phyloP scores from a whole-genome alignment of 2,797 vertebrate species.

The Neosalanx taihuensis region DNA sequence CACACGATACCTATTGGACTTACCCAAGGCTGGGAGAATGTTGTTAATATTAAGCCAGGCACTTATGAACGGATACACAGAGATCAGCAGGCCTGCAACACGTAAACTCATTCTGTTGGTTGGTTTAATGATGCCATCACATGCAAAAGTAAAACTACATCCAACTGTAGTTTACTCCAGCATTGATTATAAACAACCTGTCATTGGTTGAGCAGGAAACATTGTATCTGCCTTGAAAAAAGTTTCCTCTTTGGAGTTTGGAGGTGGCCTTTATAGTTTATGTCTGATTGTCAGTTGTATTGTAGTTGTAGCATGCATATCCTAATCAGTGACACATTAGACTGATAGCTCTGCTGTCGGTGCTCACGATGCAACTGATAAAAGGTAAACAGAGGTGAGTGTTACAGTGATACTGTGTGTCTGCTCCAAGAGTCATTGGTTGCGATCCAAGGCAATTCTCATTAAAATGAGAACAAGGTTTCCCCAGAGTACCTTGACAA shows the following conservation, averaged over 20 bases:
- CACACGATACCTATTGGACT: conserved; percentile 17
- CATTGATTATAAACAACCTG: neutral
- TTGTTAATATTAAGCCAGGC: conserved; percentile 77
- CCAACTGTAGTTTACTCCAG: neutral
- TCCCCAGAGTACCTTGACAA: conserved; percentile 21
- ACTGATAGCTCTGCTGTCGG: neutral
- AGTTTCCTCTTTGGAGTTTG: too few species aligned
- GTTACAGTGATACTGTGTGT: neutral
- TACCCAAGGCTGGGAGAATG: conserved; percentile 72
- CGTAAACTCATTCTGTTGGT: conserved; percentile 23
- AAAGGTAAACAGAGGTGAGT: neutral
- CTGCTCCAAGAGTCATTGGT: neutral
- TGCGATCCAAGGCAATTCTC: conserved; percentile 14
- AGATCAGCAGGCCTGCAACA: conserved; percentile 74
- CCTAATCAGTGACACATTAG: neutral
- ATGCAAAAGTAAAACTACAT: too few species aligned
- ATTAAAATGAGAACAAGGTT: conserved; percentile 18
- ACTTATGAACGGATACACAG: conserved; percentile 76
- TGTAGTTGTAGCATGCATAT: neutral
- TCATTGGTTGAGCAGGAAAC: neutral
- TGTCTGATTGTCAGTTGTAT: too few species aligned
- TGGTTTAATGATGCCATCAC: conserved; percentile 4
- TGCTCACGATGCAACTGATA: neutral
- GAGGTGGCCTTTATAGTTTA: too few species aligned
- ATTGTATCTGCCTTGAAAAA: neutral